Evolutionary conservation across 1,140 invertebrate species (phyloP), one percentile per base, ranked within the genome.

Genomic region (Zaprionus ghesquierei): DNA sequence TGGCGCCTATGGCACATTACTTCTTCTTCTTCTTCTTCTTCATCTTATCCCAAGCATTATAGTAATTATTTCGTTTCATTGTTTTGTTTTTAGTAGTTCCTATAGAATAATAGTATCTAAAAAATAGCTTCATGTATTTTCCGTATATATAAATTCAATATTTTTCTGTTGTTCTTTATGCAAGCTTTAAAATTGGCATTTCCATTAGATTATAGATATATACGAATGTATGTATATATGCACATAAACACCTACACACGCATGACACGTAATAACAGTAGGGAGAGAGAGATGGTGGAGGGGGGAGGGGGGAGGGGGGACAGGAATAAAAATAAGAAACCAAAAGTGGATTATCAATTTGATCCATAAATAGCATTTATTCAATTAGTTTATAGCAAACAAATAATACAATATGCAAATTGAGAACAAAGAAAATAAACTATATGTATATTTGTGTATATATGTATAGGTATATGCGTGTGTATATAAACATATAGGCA

Each of bases 181-280:
- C 73, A 84, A 84, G 81, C 81, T 77, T 81, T 84, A 68, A 85
- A 84, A 84, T 84, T 84, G 80, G 80, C 80, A 84, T 82, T 82
- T 79, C 77, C 78, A 54, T 80, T 80, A 80, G 78, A 76, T 41
- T 53, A 23, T 61, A 33, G 13, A 38, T 41, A 41, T 41, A 15
- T 60, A 60, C 46, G 54, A 10, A 66, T 35, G 31, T 46, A 44
- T 41, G 41, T 31, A 35, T 63, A 53, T 13, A 25, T 35, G 5
- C 15, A 54, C 38, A 23, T 49, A 60, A 46, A 65, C 31, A 29
- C 49, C 49, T 59, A 69, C 33, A 69, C 27, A 69, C 38, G 22
- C 31, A 60, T 20, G 23, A 5, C 22, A 60, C 15, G 2, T 33
- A 25, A 27, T 22, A 49, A 41, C 13, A n/a, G 35, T 41, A 41